Evolutionary conservation across 2,113 vertebrate genomes (phyloP).

Genomic region (Tachysurus vachellii): DNA sequence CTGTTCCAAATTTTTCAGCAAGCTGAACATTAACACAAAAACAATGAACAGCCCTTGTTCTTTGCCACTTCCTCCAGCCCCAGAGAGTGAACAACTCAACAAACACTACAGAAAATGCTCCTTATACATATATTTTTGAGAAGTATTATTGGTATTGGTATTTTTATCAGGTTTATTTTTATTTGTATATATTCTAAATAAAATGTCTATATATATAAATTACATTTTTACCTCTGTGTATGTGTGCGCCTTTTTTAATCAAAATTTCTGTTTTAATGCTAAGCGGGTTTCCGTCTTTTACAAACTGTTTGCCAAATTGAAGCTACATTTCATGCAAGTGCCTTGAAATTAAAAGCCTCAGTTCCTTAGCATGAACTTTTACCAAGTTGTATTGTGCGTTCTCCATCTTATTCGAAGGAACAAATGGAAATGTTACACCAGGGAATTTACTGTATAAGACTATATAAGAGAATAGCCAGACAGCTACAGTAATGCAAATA

Average conservation of each 20-base stretch:
- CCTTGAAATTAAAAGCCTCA: too few relatives aligned
- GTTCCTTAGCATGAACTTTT: too few relatives aligned
- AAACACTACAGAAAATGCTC: not conserved
- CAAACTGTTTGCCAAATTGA: too few relatives aligned
- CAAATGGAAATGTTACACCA: too few relatives aligned
- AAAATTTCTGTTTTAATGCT: not conserved
- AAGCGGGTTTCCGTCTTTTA: not conserved
- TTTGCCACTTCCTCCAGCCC: not conserved
- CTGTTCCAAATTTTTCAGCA: not conserved
- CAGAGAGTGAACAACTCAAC: not conserved
- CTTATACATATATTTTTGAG: not conserved
- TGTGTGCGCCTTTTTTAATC: not conserved
- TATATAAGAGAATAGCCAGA: not conserved
- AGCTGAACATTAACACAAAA: not conserved
- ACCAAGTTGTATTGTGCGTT: too few relatives aligned
- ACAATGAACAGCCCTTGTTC: not conserved
- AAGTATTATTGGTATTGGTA: not conserved
- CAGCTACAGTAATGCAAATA: not conserved
- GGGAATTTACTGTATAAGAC: too few relatives aligned
- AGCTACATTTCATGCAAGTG: too few relatives aligned
- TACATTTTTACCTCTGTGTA: not conserved
- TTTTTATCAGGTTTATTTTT: not conserved
- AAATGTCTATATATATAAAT: not conserved
- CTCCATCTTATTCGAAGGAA: too few relatives aligned
- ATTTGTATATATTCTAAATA: not conserved